These are phyloP conservation scores for Lanius collurio DNA, from an alignment of 2,113 vertebrate species.

Conservation along the genomic window DNA sequence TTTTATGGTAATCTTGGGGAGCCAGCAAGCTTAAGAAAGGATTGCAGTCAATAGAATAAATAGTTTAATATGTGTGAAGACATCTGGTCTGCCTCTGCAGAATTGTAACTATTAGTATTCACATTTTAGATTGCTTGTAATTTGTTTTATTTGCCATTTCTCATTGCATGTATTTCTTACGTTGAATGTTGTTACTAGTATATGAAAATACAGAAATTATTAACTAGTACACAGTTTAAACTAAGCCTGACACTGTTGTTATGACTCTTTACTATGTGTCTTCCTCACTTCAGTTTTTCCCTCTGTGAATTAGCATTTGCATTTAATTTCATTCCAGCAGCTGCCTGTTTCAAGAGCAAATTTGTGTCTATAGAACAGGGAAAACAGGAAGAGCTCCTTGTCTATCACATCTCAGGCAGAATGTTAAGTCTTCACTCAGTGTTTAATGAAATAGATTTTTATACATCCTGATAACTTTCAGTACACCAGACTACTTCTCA, in stretches of 20 bases:
- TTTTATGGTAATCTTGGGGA: conserved; percentile 6
- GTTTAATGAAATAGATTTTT: not conserved
- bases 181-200: not conserved
- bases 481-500: not conserved
- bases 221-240: not conserved
- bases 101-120: not conserved
- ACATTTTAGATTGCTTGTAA: not conserved
- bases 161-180: not conserved
- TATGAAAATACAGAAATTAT: conserved; percentile 25
- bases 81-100: not conserved
- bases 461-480: not conserved
- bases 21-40: not conserved
- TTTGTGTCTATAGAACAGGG: not conserved
- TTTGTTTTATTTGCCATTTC: conserved; percentile 18
- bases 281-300: not conserved
- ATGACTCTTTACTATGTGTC: not conserved
- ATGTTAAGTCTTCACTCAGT: not conserved
- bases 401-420: not conserved
- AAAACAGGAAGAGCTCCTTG: not conserved
- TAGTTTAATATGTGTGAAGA: conserved; percentile 16
- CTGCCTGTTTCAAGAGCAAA: conserved; percentile 1
- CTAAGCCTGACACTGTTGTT: not conserved
- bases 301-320: not conserved
- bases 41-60: conserved; percentile 21
- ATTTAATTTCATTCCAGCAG: not conserved